phyloP scores from a whole-genome alignment of 1,140 invertebrate species.

The Lordiphosa collinella region DNA sequence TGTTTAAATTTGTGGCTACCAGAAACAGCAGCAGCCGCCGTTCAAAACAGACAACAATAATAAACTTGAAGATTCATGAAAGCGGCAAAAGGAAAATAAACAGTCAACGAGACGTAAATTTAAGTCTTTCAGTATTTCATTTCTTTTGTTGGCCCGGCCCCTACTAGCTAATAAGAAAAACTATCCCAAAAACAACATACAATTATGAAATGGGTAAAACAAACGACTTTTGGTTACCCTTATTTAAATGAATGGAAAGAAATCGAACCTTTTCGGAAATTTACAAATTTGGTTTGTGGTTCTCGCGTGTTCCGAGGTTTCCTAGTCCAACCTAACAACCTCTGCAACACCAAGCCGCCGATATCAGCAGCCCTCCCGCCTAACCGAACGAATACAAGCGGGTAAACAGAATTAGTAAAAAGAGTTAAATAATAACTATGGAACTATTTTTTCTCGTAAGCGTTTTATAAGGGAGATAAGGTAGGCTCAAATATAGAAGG shows the following conservation, averaged over 20 bases:
- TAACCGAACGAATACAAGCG: no score
- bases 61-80: constrained; percentile 75
- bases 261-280: no score
- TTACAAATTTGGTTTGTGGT: neutral
- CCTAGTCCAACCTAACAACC: no score
- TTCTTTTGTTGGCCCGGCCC: constrained; percentile 56
- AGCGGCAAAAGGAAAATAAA: constrained; percentile 72
- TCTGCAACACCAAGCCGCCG: no score
- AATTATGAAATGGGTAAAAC: neutral
- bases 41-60: constrained; percentile 56
- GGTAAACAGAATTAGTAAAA: no score
- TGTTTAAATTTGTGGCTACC: constrained; percentile 63
- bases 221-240: neutral
- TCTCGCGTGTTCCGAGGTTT: no score
- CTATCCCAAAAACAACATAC: constrained; percentile 33
- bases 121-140: constrained; percentile 70
- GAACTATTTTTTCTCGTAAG: no score
- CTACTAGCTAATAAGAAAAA: constrained; percentile 21
- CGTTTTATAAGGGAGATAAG: no score
- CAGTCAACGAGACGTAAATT: constrained; percentile 67
- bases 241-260: neutral
- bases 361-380: no score
- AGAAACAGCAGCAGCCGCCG: constrained; percentile 37
- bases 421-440: no score
- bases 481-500: no score